Conservation (phyloP, 2,888 invertebrate species). For the Platynereis dumerilii region DNA sequence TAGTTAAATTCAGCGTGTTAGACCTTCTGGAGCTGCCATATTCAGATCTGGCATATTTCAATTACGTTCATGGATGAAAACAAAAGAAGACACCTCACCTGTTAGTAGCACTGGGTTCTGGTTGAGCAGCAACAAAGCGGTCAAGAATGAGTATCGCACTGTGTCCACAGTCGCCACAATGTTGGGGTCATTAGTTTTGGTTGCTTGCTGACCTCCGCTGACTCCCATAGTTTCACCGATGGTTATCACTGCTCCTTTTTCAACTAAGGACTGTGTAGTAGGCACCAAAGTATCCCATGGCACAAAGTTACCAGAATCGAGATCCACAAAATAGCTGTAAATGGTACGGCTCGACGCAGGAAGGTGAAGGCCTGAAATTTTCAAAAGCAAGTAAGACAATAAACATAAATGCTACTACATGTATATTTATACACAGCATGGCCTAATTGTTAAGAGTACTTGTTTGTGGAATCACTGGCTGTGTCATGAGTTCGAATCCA, state of each 20-base stretch:
- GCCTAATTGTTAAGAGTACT: too few species aligned
- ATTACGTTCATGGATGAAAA: too few species aligned
- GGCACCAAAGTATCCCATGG: slow-evolving; percentile 61
- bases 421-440: too few species aligned
- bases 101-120: slow-evolving; percentile 61
- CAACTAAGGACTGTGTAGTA: slow-evolving; percentile 59
- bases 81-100: too few species aligned
- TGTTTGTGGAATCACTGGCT: too few species aligned
- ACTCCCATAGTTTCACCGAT: slow-evolving; percentile 57
- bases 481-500: not conserved
- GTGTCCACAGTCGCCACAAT: slow-evolving; percentile 62
- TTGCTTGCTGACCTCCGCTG: slow-evolving; percentile 42
- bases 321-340: slow-evolving; percentile 62
- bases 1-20: too few species aligned
- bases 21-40: too few species aligned
- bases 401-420: too few species aligned
- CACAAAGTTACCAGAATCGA: slow-evolving; percentile 60
- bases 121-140: slow-evolving; percentile 53
- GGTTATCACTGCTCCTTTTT: slow-evolving; percentile 59
- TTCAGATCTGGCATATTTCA: too few species aligned
- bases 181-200: slow-evolving; percentile 42
- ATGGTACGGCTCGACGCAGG: slow-evolving; percentile 60
- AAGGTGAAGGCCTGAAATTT: slow-evolving; percentile 53
- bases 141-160: slow-evolving; percentile 60
- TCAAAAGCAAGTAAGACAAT: not conserved